Evolutionary conservation across 2,797 vertebrate genomes (phyloP).

Genomic region (Poecilia picta): DNA sequence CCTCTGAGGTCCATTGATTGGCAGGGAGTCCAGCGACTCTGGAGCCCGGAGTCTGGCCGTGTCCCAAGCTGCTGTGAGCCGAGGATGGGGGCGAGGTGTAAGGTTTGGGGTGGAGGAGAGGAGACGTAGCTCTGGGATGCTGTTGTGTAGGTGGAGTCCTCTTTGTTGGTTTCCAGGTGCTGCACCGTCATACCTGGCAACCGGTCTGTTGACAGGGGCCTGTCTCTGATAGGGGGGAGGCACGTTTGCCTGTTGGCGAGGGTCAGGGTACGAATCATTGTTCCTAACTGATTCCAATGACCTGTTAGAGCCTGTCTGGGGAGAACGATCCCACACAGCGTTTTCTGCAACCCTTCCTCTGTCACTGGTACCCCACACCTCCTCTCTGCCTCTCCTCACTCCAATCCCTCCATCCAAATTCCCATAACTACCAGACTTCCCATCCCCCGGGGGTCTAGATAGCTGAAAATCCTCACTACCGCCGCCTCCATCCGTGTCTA

Average conservation of each 20-base stretch:
- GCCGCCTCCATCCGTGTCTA: conserved; percentile 72
- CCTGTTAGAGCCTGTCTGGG: conserved; percentile 68
- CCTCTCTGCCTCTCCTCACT: conserved; percentile 48
- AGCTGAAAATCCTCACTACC: conserved; percentile 57
- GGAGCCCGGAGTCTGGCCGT: conserved; percentile 38
- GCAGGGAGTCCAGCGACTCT: conserved; percentile 36
- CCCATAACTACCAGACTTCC: conserved; percentile 78
- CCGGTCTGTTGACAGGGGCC: conserved; percentile 79
- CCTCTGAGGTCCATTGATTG: conserved; percentile 60
- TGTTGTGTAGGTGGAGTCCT: conserved; percentile 61
- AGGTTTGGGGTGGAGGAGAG: conserved; percentile 51
- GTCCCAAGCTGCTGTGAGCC: conserved; percentile 59
- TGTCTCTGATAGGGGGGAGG: conserved; percentile 63
- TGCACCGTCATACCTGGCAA: conserved; percentile 82
- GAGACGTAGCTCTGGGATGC: conserved; percentile 56
- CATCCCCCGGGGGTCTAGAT: conserved; percentile 62
- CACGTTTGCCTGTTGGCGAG: conserved; percentile 45
- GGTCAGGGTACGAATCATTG: conserved; percentile 41
- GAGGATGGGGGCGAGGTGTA: conserved; percentile 67
- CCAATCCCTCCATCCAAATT: conserved; percentile 78
- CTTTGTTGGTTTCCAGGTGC: conserved; percentile 59
- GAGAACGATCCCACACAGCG: conserved; percentile 62
- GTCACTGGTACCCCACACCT: conserved; percentile 9
- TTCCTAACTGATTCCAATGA: conserved; percentile 51
- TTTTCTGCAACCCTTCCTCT: conserved; percentile 47